Evolutionary conservation across 2,113 vertebrate species (phyloP).

Genomic region (Notarius quadriscutis): DNA sequence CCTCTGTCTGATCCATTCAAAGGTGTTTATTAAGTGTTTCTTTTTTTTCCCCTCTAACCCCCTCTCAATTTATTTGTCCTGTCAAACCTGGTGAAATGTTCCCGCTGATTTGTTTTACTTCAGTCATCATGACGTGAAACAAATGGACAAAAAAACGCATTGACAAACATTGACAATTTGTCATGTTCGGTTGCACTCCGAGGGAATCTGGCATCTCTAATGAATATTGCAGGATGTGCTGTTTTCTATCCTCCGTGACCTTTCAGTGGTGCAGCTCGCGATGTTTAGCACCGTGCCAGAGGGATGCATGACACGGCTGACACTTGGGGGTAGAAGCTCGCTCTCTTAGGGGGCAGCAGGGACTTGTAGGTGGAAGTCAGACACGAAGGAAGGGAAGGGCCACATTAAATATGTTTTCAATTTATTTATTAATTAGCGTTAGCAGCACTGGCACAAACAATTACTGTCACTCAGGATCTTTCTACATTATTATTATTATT

Average conservation of each 20-base stretch:
- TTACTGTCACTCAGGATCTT: no score
- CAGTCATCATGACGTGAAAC: constrained; percentile 19
- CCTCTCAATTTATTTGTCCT: constrained; percentile 12
- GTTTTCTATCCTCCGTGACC: constrained; percentile 49
- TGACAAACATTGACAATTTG: constrained; percentile 34
- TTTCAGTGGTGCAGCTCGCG: constrained; percentile 45
- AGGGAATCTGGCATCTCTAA: constrained; percentile 28
- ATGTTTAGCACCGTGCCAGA: constrained; percentile 35
- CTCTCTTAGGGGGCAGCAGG: not conserved
- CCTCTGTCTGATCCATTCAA: constrained; percentile 33
- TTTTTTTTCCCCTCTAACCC: not conserved
- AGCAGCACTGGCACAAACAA: no score
- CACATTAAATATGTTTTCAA: not conserved
- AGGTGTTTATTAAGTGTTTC: constrained; percentile 42
- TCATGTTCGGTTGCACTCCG: constrained; percentile 1
- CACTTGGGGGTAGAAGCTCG: constrained; percentile 30
- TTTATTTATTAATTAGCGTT: no score
- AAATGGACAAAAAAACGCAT: constrained; percentile 31
- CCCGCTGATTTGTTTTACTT: constrained; percentile 37
- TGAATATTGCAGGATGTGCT: constrained; percentile 49
- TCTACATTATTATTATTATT: no score
- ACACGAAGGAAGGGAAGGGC: constrained; percentile 5
- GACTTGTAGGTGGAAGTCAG: constrained; percentile 26
- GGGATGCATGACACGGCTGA: constrained; percentile 29
- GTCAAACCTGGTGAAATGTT: constrained; percentile 19